phyloP scores from a whole-genome alignment of 2,113 vertebrate genomes.

The Tauraco erythrolophus region DNA sequence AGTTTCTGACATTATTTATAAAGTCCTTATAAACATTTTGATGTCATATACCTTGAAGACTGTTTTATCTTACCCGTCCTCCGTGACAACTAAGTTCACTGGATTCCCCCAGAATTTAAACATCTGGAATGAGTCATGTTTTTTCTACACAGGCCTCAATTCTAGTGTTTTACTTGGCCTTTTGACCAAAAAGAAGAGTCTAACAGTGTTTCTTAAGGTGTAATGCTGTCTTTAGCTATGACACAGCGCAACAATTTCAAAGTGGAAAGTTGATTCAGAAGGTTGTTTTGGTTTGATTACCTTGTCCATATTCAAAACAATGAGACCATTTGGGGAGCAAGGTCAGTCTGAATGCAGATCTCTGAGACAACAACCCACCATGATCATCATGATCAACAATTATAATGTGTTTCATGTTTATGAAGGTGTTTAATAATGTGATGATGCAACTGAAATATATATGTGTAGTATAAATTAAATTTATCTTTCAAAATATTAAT shows the following conservation, averaged over 20 bases:
- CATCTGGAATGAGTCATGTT: not conserved
- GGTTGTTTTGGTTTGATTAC: not conserved
- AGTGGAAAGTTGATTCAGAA: not conserved
- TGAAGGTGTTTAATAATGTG: not conserved
- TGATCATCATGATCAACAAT: not conserved
- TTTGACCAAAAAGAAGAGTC: not conserved
- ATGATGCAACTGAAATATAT: not conserved
- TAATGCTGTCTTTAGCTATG: not conserved
- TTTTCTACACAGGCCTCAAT: not conserved
- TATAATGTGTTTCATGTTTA: not conserved
- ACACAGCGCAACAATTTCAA: not conserved
- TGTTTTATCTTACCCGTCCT: not conserved
- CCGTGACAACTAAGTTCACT: not conserved
- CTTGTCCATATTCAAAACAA: not conserved
- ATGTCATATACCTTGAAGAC: not conserved
- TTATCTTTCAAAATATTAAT: not conserved
- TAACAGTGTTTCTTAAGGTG: not conserved
- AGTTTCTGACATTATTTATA: not conserved
- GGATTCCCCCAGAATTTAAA: not conserved
- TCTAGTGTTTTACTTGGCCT: not conserved
- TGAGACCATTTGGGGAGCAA: not conserved
- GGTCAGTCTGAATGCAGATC: not conserved
- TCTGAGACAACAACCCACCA: rapidly evolving
- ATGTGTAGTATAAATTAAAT: not conserved
- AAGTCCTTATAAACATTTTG: not conserved